phyloP scores from a whole-genome alignment of 2,797 vertebrate genomes.

The Lepus oiostolus region DNA sequence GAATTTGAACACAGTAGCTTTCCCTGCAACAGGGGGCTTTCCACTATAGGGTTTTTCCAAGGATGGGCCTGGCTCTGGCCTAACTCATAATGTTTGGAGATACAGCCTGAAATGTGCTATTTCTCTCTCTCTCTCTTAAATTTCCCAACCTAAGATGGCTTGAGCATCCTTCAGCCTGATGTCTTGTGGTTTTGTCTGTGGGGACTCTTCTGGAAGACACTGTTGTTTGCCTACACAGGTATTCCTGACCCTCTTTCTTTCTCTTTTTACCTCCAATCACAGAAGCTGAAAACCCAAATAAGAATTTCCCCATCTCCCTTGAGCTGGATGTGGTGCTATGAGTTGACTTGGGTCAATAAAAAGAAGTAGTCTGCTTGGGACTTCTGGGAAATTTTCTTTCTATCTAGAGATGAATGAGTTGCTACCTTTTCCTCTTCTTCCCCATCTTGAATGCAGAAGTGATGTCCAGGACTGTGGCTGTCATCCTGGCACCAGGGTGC shows the following conservation, averaged over 20 bases:
- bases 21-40: slow-evolving; percentile 19
- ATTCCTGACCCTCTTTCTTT: neutral
- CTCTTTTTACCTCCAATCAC: neutral
- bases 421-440: neutral
- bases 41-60: slow-evolving; percentile 6
- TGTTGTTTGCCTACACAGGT: neutral
- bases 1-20: neutral
- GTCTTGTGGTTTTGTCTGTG: slow-evolving; percentile 19
- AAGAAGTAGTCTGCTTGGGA: neutral
- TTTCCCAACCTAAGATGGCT: neutral
- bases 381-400: neutral
- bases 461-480: neutral
- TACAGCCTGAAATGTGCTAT: neutral
- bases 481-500: neutral
- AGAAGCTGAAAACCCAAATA: slow-evolving; percentile 22
- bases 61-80: neutral
- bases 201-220: slow-evolving; percentile 32
- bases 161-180: slow-evolving; percentile 1
- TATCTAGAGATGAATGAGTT: neutral
- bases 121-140: neutral
- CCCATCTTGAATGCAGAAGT: neutral
- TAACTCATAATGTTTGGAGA: slow-evolving; percentile 16
- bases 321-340: neutral
- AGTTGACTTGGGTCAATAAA: neutral
- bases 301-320: neutral